Evolutionary conservation across 2,113 vertebrate genomes (phyloP).

Genomic region (Seriola aureovittata): DNA sequence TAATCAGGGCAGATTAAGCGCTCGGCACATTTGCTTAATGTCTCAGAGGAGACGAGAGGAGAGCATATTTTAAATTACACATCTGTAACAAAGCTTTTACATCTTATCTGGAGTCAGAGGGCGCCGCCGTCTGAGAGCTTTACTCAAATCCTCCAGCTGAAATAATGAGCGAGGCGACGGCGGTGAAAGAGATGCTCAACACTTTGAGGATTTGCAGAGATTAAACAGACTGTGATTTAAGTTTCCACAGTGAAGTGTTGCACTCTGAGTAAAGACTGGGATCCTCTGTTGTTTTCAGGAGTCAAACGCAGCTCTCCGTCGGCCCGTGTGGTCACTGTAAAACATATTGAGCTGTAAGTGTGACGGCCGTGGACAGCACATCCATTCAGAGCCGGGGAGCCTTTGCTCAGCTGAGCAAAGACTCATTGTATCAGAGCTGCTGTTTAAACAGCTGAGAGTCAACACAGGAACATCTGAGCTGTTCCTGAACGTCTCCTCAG

Average conservation of each 20-base stretch:
- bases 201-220: conserved; percentile 58
- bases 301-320: neutral
- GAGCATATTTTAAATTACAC: conserved; percentile 65
- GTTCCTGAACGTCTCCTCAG: conserved; percentile 25
- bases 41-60: conserved; percentile 41
- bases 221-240: conserved; percentile 45
- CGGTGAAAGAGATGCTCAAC: conserved; percentile 29
- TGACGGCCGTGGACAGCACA: conserved; percentile 33
- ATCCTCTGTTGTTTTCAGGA: neutral
- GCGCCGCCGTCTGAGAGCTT: conserved; percentile 41
- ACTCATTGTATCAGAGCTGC: conserved; percentile 26
- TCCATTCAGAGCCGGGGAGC: conserved; percentile 22
- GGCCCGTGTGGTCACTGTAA: conserved; percentile 10
- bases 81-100: conserved; percentile 64
- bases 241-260: conserved; percentile 31
- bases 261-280: neutral
- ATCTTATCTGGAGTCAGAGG: conserved; percentile 36
- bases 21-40: conserved; percentile 74
- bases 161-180: conserved; percentile 28
- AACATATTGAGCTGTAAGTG: conserved; percentile 51
- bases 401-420: conserved; percentile 58
- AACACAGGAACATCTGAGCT: conserved; percentile 40
- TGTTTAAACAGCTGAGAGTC: conserved; percentile 79
- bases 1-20: conserved; percentile 79
- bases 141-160: conserved; percentile 49